Evolutionary conservation across 2,888 invertebrate species (phyloP).

Genomic region (Sturmia bella): DNA sequence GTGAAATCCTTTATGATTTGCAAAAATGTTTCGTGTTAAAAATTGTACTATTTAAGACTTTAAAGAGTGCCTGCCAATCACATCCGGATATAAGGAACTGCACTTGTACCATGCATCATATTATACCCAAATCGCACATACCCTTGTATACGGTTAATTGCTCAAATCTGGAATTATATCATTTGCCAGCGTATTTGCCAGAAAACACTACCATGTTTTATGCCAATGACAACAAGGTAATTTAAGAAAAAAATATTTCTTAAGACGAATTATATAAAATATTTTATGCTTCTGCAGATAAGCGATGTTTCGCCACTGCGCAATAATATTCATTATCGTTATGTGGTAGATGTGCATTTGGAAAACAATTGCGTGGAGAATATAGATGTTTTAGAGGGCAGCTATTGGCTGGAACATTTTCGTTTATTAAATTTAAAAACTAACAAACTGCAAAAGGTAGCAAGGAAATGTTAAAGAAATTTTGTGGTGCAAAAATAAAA

Average conservation of each 20-base stretch:
- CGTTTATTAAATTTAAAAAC: slow-evolving; percentile 89
- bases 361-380: slow-evolving; percentile 88
- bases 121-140: slow-evolving; percentile 77
- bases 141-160: slow-evolving; percentile 81
- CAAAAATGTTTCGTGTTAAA: neutral
- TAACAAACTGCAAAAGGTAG: slow-evolving; percentile 88
- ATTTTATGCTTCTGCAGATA: slow-evolving; percentile 82
- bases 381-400: slow-evolving; percentile 88
- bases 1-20: too few relatives aligned
- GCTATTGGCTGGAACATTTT: slow-evolving; percentile 90
- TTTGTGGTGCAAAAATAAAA: neutral
- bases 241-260: too few relatives aligned
- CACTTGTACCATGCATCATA: slow-evolving; percentile 79
- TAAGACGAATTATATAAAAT: neutral
- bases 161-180: slow-evolving; percentile 77
- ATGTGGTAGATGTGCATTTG: slow-evolving; percentile 88
- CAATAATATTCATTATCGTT: slow-evolving; percentile 86
- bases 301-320: slow-evolving; percentile 86
- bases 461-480: neutral
- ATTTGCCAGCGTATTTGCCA: slow-evolving; percentile 79
- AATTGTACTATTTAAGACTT: slow-evolving; percentile 70
- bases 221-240: slow-evolving; percentile 79
- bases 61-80: slow-evolving; percentile 77
- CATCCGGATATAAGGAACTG: slow-evolving; percentile 79
- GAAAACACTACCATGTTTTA: slow-evolving; percentile 80